A percentile compares a stretch with the other conserved stretches of the same genome.
These are phyloP conservation scores for Urophycis tenuis DNA, from an alignment of 2,797 vertebrate genomes.

Conservation along the genomic window DNA sequence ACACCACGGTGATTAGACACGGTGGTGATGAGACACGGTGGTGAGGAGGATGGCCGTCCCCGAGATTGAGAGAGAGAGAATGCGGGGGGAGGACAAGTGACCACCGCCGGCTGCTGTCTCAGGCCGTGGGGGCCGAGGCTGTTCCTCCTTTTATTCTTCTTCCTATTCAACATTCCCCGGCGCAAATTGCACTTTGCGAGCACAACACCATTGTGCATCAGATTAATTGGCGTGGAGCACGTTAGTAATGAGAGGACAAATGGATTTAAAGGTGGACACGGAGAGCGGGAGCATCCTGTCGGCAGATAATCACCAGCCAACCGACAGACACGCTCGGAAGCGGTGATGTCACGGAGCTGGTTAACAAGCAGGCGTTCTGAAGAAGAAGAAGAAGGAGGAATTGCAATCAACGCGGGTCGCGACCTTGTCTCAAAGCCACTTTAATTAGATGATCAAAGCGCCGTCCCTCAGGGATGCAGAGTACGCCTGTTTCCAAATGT, in stretches of 20 bases:
- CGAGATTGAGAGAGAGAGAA: no score
- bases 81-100: no score
- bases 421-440: slow-evolving; percentile 46
- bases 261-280: neutral
- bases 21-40: no score
- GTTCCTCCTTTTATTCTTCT: slow-evolving; percentile 2
- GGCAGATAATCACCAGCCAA: slow-evolving; percentile 6
- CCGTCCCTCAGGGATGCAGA: slow-evolving; percentile 27
- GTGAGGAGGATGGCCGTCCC: no score
- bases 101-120: slow-evolving; percentile 27
- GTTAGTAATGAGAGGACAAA: slow-evolving; percentile 7
- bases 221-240: slow-evolving; percentile 9
- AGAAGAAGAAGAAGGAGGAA: slow-evolving; percentile 39
- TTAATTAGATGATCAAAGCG: slow-evolving; percentile 55
- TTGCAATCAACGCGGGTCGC: slow-evolving; percentile 41
- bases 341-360: slow-evolving; percentile 1
- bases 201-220: slow-evolving; percentile 8
- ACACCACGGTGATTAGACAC: no score
- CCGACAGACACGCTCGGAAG: slow-evolving; percentile 4
- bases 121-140: no score
- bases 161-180: slow-evolving; percentile 15
- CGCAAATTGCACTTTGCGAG: slow-evolving; percentile 2
- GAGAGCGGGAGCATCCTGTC: neutral
- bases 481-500: slow-evolving; percentile 26
- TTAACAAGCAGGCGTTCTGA: slow-evolving; percentile 1